phyloP scores from a whole-genome alignment of 2,113 vertebrate species.

The Nettapus auritus region DNA sequence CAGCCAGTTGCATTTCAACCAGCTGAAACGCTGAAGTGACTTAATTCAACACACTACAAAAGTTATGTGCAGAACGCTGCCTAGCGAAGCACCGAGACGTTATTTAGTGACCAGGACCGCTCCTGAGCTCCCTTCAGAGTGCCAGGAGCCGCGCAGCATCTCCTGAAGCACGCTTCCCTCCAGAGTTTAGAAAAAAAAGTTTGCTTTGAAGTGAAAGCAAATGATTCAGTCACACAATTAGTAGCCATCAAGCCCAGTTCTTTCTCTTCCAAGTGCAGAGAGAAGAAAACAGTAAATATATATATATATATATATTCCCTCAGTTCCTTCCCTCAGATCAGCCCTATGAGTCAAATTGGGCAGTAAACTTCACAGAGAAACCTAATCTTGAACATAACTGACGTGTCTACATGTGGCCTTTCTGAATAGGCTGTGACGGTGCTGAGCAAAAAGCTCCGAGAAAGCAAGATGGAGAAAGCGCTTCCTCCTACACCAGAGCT shows the following conservation, averaged over 20 bases:
- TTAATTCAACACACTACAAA: background rate
- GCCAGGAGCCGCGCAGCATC: rapidly evolving
- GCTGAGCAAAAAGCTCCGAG: background rate
- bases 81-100: background rate
- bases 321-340: background rate
- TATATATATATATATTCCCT: background rate
- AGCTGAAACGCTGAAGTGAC: background rate
- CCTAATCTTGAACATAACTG: background rate
- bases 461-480: background rate
- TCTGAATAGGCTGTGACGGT: background rate
- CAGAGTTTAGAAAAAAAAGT: background rate
- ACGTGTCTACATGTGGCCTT: background rate
- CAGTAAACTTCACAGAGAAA: background rate
- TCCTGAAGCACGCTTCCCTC: background rate
- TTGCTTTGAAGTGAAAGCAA: background rate
- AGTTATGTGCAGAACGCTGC: background rate
- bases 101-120: background rate
- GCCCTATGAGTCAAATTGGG: background rate
- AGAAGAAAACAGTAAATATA: background rate
- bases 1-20: background rate
- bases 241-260: background rate
- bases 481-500: background rate
- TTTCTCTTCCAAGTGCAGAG: background rate
- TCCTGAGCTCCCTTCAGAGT: background rate
- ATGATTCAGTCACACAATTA: background rate